These are phyloP conservation scores for Harpagus bidentatus DNA, from an alignment of 2,113 vertebrate species.

Conservation along the genomic window DNA sequence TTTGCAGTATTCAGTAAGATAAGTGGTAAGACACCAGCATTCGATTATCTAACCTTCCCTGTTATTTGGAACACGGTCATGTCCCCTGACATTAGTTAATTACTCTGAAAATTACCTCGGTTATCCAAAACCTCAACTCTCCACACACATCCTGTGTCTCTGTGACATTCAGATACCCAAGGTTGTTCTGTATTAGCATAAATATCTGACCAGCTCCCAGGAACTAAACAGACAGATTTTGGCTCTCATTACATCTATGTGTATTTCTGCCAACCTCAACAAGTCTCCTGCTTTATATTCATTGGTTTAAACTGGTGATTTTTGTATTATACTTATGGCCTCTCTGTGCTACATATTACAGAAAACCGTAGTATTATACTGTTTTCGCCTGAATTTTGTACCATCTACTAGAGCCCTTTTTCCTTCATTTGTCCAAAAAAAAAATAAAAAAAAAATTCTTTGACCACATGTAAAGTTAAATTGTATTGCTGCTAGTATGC, in stretches of 20 bases:
- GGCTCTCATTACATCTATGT: not conserved
- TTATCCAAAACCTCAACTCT: constrained; percentile 55
- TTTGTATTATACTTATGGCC: not conserved
- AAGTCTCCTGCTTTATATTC: not conserved
- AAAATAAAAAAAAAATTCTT: not conserved
- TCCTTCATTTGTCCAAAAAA: not conserved
- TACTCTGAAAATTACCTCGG: constrained; percentile 63
- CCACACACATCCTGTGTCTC: constrained; percentile 28
- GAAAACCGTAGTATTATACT: not conserved
- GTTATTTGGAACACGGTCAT: constrained; percentile 48
- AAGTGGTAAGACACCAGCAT: constrained; percentile 52
- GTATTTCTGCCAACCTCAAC: not conserved
- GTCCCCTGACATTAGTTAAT: constrained; percentile 60
- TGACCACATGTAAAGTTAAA: not conserved
- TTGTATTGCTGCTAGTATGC: not conserved
- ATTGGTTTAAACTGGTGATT: not conserved
- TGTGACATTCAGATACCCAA: constrained; percentile 55
- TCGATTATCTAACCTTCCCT: constrained; percentile 53
- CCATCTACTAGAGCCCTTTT: not conserved
- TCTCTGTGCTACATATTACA: not conserved
- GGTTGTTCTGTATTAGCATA: constrained; percentile 52
- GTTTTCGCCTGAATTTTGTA: not conserved
- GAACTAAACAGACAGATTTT: not conserved
- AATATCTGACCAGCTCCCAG: constrained; percentile 44
- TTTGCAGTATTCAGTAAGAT: constrained; percentile 41